Evolutionary conservation across 2,797 vertebrate genomes (phyloP).

Genomic region (Sebastes matsubarae): DNA sequence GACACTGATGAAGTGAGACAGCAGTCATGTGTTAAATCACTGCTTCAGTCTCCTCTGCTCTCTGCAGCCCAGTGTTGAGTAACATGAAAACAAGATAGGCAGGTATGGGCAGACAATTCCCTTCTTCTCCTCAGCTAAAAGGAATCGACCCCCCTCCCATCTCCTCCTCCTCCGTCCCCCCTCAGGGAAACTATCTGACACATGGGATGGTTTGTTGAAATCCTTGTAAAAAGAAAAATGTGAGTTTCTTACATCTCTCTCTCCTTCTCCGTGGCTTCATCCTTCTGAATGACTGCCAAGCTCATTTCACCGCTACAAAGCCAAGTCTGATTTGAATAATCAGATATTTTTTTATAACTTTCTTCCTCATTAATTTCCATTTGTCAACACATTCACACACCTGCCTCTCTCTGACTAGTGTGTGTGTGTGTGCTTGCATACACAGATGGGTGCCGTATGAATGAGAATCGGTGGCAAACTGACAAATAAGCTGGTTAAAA

Average conservation of each 20-base stretch:
- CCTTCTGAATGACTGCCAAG: constrained; percentile 45
- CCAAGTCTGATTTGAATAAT: constrained; percentile 59
- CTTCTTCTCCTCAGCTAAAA: constrained; percentile 45
- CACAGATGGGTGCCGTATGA: constrained; percentile 2
- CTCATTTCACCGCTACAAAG: constrained; percentile 55
- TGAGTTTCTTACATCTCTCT: constrained; percentile 28
- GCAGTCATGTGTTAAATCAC: constrained; percentile 71
- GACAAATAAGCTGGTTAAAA: constrained; percentile 3
- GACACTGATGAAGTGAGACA: constrained; percentile 66
- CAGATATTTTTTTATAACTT: constrained; percentile 25
- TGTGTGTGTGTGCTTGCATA: neutral
- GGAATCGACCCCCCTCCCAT: neutral
- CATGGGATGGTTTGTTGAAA: constrained; percentile 39
- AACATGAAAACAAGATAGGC: constrained; percentile 57
- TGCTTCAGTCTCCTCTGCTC: constrained; percentile 51
- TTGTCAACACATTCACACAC: constrained; percentile 61
- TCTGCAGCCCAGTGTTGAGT: constrained; percentile 33
- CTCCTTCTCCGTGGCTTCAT: constrained; percentile 17
- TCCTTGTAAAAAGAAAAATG: constrained; percentile 11
- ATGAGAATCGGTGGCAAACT: constrained; percentile 3
- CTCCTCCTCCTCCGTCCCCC: neutral
- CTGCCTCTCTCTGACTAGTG: constrained; percentile 29
- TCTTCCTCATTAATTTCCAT: constrained; percentile 67
- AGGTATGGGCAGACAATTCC: constrained; percentile 46
- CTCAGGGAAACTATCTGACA: constrained; percentile 51